A percentile compares a stretch with the other conserved stretches of the same genome.
These are phyloP conservation scores for Pelusios castaneus DNA, from an alignment of 2,113 vertebrate genomes.

Conservation along the genomic window DNA sequence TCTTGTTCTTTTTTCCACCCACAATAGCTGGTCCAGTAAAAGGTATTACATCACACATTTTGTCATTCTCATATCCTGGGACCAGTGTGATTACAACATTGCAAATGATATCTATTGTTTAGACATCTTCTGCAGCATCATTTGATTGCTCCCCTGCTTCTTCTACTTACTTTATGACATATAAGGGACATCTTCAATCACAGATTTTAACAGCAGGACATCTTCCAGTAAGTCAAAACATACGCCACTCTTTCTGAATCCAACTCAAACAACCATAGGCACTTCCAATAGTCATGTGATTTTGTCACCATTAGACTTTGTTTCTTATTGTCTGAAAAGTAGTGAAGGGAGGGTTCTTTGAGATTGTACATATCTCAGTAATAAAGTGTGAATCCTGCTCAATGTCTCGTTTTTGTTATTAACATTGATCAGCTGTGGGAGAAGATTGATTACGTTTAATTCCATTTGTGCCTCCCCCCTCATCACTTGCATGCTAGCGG, in stretches of 20 bases:
- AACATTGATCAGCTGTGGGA: slow-evolving; percentile 53
- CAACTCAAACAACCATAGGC: slow-evolving; percentile 59
- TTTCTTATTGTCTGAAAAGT: slow-evolving; percentile 29
- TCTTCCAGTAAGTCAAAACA: slow-evolving; percentile 66
- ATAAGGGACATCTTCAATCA: slow-evolving; percentile 65
- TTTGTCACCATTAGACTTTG: slow-evolving; percentile 37
- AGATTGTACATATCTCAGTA: slow-evolving; percentile 52
- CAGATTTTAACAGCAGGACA: slow-evolving; percentile 62
- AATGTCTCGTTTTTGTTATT: slow-evolving; percentile 45
- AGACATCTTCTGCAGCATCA: slow-evolving; percentile 45
- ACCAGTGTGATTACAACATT: not conserved
- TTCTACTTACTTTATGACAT: slow-evolving; percentile 59
- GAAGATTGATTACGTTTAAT: not conserved
- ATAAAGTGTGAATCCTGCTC: slow-evolving; percentile 44
- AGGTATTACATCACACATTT: not conserved
- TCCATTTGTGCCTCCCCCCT: not conserved
- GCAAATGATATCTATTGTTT: slow-evolving; percentile 51
- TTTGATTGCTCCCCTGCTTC: slow-evolving; percentile 43
- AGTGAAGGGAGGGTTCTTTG: slow-evolving; percentile 6
- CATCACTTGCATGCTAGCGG: not conserved
- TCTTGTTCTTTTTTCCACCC: not conserved
- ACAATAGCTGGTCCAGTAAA: not conserved
- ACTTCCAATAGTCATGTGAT: slow-evolving; percentile 36
- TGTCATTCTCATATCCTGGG: not conserved
- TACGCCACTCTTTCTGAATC: slow-evolving; percentile 32